These are phyloP conservation scores for Orthosia incerta DNA, from an alignment of 2,888 invertebrate species.

Conservation along the genomic window DNA sequence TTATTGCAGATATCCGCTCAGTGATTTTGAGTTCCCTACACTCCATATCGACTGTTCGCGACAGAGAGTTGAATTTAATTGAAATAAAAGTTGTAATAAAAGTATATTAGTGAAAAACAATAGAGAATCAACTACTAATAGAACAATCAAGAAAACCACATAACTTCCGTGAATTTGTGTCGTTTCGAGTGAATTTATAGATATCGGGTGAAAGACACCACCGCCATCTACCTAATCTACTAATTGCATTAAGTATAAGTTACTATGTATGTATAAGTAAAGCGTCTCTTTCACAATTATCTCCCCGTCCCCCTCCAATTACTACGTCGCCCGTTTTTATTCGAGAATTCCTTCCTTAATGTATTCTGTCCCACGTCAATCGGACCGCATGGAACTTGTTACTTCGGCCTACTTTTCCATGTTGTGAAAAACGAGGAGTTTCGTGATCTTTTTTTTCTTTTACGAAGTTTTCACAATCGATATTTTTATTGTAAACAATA, in stretches of 20 bases:
- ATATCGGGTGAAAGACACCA: too few species aligned
- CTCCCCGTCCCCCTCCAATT: conserved; percentile 2
- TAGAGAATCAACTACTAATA: too few species aligned
- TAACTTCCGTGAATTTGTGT: too few species aligned
- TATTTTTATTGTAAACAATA: background rate
- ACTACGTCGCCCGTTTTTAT: conserved; percentile 29
- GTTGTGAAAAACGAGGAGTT: background rate
- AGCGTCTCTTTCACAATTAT: background rate
- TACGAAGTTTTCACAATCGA: background rate
- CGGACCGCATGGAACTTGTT: conserved; percentile 17
- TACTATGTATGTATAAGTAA: too few species aligned
- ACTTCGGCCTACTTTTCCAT: conserved; percentile 16
- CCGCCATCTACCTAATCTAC: conserved; percentile 3
- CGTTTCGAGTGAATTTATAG: too few species aligned
- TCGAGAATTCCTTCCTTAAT: conserved; percentile 28
- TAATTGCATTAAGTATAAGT: conserved; percentile 1
- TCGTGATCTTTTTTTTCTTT: background rate
- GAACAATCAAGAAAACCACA: too few species aligned
- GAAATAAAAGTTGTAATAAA: too few species aligned
- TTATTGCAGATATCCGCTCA: too few species aligned
- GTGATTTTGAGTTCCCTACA: too few species aligned
- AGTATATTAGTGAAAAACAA: too few species aligned
- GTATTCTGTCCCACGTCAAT: conserved; percentile 37
- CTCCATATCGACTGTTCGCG: too few species aligned
- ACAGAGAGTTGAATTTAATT: too few species aligned